phyloP scores from a whole-genome alignment of 2,797 vertebrate genomes.

The Stomatorhinus walkeri region DNA sequence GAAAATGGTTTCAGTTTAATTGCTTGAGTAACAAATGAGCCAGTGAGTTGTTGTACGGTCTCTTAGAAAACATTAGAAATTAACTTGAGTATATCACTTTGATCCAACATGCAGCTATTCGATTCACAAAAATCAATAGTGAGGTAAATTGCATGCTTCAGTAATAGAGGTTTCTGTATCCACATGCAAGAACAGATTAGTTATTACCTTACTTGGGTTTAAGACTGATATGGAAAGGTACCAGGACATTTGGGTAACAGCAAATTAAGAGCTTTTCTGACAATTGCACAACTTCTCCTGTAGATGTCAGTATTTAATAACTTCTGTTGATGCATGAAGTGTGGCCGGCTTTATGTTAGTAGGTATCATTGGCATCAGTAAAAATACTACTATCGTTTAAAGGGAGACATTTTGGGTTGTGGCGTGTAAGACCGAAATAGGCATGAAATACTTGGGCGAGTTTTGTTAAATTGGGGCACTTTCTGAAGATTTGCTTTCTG shows the following conservation, averaged over 20 bases:
- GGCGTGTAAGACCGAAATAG: not conserved
- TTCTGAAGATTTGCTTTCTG: not conserved
- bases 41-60: not conserved
- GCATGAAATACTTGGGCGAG: not conserved
- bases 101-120: not conserved
- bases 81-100: not conserved
- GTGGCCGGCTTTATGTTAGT: not conserved
- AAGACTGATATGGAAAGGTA: not conserved
- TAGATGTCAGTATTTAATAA: conserved; percentile 51
- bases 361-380: not conserved
- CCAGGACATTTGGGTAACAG: not conserved
- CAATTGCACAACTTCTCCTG: conserved; percentile 30
- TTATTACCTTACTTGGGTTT: not conserved
- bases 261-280: not conserved
- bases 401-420: not conserved
- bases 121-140: not conserved
- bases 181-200: not conserved
- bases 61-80: not conserved
- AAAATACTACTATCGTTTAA: not conserved
- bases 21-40: not conserved
- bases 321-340: not conserved
- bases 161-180: not conserved
- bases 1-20: not conserved
- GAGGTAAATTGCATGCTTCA: not conserved
- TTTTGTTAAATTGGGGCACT: not conserved